Evolutionary conservation across 2,113 vertebrate genomes (phyloP).

Genomic region (Callorhinus ursinus): DNA sequence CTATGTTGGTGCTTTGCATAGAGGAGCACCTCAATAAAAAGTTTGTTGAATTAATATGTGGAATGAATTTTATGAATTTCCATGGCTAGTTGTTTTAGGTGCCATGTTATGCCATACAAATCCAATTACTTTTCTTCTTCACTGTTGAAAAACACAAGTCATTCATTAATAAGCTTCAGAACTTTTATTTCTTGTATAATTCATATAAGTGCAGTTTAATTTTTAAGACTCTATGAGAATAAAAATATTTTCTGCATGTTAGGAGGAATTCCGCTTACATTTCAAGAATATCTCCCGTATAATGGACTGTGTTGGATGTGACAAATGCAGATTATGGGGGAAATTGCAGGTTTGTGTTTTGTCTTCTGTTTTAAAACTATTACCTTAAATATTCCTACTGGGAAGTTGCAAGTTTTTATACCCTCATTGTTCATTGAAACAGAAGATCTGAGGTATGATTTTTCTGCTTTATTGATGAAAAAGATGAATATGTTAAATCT

Average conservation of each 20-base stretch:
- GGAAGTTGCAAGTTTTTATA: background rate
- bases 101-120: background rate
- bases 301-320: slow-evolving; percentile 99
- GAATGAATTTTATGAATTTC: background rate
- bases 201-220: slow-evolving; percentile 35
- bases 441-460: background rate
- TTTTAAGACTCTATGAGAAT: slow-evolving; percentile 34
- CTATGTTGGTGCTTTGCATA: background rate
- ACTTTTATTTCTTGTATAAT: background rate
- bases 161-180: slow-evolving; percentile 35
- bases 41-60: background rate
- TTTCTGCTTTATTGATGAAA: slow-evolving; percentile 26
- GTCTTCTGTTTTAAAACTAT: background rate
- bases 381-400: background rate
- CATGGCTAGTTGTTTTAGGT: background rate
- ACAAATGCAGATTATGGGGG: slow-evolving; percentile 97
- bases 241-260: slow-evolving; percentile 45
- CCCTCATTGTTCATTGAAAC: background rate
- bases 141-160: slow-evolving; percentile 37
- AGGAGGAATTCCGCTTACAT: slow-evolving; percentile 97
- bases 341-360: slow-evolving; percentile 92
- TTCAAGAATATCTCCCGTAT: slow-evolving; percentile 99
- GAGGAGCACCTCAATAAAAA: background rate
- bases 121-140: slow-evolving; percentile 1
- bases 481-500: background rate